Conservation (phyloP, 2,797 vertebrate species). For the Schizopygopsis pylzovi region DNA sequence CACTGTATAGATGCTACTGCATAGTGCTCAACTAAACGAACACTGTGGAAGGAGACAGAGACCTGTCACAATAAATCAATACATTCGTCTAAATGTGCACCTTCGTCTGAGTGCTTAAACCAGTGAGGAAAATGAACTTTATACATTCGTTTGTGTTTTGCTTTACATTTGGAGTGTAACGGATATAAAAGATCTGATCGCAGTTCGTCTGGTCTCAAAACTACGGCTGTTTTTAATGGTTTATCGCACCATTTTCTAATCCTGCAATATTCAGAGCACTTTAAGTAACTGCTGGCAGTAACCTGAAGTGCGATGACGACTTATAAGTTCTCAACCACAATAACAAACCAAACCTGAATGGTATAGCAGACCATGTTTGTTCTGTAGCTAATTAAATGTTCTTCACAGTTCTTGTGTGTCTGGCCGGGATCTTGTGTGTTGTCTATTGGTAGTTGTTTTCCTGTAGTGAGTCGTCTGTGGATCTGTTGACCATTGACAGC, state of each 20-base stretch:
- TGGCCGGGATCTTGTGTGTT: constrained; percentile 6
- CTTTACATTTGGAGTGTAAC: constrained; percentile 52
- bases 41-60: constrained; percentile 76
- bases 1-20: constrained; percentile 70
- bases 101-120: constrained; percentile 77
- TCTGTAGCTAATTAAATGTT: constrained; percentile 20
- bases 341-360: constrained; percentile 55
- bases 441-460: constrained; percentile 28
- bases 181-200: constrained; percentile 17
- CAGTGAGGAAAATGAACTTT: constrained; percentile 57
- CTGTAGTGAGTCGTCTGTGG: constrained; percentile 59
- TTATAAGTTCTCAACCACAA: constrained; percentile 56
- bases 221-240: constrained; percentile 39
- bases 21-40: constrained; percentile 69
- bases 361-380: constrained; percentile 55
- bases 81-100: constrained; percentile 69
- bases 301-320: constrained; percentile 63
- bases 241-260: constrained; percentile 43
- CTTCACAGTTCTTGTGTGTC: constrained; percentile 34
- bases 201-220: constrained; percentile 23
- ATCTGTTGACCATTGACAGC: constrained; percentile 62
- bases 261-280: constrained; percentile 63
- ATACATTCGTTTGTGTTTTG: constrained; percentile 19
- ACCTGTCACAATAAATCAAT: constrained; percentile 67
- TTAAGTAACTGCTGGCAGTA: constrained; percentile 80